Conservation (phyloP, 2,888 invertebrate genomes). For the Sarcophaga carnaria region DNA sequence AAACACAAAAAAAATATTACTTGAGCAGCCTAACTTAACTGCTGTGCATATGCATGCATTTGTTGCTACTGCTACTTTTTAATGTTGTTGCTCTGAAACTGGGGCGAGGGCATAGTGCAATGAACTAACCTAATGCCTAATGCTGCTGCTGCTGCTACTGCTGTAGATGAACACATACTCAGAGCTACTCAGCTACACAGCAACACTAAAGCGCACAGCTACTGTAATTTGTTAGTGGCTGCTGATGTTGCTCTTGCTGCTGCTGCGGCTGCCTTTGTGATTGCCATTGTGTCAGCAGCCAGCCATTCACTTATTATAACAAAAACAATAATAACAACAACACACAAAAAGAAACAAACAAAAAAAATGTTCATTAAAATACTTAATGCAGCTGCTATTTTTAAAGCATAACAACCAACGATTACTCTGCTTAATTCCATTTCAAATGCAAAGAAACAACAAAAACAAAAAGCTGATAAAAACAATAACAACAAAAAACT, state of each 20-base stretch:
- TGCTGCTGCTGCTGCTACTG: slow-evolving; percentile 40
- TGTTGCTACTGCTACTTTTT: slow-evolving; percentile 35
- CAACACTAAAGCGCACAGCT: slow-evolving; percentile 40
- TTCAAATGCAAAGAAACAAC: slow-evolving; percentile 24
- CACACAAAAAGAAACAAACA: slow-evolving; percentile 25
- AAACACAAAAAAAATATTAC: slow-evolving; percentile 14
- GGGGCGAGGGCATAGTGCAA: slow-evolving; percentile 82
- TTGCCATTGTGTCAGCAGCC: slow-evolving; percentile 55
- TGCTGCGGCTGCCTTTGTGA: background rate
- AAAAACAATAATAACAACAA: slow-evolving; percentile 16
- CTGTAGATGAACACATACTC: slow-evolving; percentile 44
- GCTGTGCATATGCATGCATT: slow-evolving; percentile 37
- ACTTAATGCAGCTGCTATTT: slow-evolving; percentile 54
- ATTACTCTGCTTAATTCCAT: slow-evolving; percentile 45
- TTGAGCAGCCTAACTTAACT: slow-evolving; percentile 13
- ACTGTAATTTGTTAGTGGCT: background rate
- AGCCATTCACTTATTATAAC: slow-evolving; percentile 66
- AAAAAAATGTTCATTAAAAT: slow-evolving; percentile 38
- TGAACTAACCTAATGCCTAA: slow-evolving; percentile 76
- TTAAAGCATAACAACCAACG: slow-evolving; percentile 20
- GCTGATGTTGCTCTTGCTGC: background rate
- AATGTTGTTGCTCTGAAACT: slow-evolving; percentile 74
- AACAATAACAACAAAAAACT: slow-evolving; percentile 16
- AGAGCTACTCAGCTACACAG: slow-evolving; percentile 30
- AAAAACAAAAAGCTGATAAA: slow-evolving; percentile 57